Evolutionary conservation across 2,888 invertebrate genomes (phyloP).

Genomic region (Hydrotaea cyrtoneurina): DNA sequence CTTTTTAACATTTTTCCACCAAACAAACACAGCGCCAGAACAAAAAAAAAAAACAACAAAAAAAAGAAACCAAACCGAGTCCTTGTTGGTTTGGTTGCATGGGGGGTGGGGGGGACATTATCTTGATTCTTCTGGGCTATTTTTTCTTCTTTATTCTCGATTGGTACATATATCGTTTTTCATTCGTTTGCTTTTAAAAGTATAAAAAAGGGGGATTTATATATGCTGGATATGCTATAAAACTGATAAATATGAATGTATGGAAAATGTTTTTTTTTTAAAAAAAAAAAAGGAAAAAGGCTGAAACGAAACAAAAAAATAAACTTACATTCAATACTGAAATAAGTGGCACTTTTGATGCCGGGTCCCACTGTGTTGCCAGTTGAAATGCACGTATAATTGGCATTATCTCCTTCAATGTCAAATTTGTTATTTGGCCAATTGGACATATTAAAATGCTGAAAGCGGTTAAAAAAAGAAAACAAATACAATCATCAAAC

Average conservation of each 20-base stretch:
- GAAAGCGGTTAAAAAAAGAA: conserved; percentile 31
- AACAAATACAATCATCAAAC: background rate
- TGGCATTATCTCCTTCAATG: conserved; percentile 88
- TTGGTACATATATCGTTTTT: conserved; percentile 1
- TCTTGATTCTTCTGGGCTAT: conserved; percentile 53
- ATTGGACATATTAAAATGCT: conserved; percentile 92
- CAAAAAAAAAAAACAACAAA: conserved; percentile 1
- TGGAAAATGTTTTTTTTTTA: background rate
- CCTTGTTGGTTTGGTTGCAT: background rate
- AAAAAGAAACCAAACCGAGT: background rate
- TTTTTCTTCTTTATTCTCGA: background rate
- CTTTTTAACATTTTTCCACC: conserved; percentile 34
- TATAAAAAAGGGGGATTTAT: conserved; percentile 43
- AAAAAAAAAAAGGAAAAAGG: background rate
- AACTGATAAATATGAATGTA: conserved; percentile 30
- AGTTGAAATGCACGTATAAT: conserved; percentile 92
- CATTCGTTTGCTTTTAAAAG: conserved; percentile 43
- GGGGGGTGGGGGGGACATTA: conserved; percentile 30
- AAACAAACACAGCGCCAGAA: background rate
- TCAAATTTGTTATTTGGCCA: conserved; percentile 91
- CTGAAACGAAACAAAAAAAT: background rate
- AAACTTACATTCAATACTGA: conserved; percentile 93
- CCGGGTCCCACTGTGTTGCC: conserved; percentile 89
- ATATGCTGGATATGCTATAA: background rate
- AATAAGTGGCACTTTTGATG: conserved; percentile 91